phyloP scores from a whole-genome alignment of 2,797 vertebrate species.

The Crenuchus spilurus region DNA sequence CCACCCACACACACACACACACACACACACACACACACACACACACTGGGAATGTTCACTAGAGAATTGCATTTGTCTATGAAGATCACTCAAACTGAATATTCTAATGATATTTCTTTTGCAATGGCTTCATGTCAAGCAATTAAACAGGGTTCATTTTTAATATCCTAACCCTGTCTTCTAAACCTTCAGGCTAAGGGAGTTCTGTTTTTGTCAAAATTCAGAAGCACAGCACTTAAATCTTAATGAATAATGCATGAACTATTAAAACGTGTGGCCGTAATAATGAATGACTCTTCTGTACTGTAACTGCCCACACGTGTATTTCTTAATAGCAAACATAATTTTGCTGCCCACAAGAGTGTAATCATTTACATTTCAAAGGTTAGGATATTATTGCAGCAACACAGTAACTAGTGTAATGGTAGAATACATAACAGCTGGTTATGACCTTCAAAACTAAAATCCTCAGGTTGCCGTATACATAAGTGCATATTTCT shows the following conservation, averaged over 20 bases:
- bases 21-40: constrained; percentile 6
- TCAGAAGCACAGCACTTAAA: constrained; percentile 19
- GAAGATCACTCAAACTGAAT: constrained; percentile 1
- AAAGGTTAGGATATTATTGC: constrained; percentile 15
- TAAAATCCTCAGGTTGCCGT: neutral
- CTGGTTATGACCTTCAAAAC: constrained; percentile 11
- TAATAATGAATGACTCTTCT: constrained; percentile 32
- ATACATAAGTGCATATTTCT: neutral
- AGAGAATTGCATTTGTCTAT: neutral
- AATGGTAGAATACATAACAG: neutral
- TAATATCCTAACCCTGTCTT: constrained; percentile 9
- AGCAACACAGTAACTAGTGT: neutral
- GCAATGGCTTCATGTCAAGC: constrained; percentile 16
- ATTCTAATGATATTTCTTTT: neutral
- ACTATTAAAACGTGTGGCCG: constrained; percentile 31
- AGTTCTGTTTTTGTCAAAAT: constrained; percentile 24
- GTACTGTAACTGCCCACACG: constrained; percentile 30
- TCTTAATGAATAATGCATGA: constrained; percentile 45
- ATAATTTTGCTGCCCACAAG: constrained; percentile 22
- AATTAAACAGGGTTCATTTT: constrained; percentile 25
- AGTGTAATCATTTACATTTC: constrained; percentile 23
- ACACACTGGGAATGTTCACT: neutral
- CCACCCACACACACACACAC: neutral
- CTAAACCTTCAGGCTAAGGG: constrained; percentile 1
- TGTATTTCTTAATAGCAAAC: constrained; percentile 36